Base-by-base conservation (phyloP, 1,140 invertebrate species). In the Solenopsis invicta region DNA sequence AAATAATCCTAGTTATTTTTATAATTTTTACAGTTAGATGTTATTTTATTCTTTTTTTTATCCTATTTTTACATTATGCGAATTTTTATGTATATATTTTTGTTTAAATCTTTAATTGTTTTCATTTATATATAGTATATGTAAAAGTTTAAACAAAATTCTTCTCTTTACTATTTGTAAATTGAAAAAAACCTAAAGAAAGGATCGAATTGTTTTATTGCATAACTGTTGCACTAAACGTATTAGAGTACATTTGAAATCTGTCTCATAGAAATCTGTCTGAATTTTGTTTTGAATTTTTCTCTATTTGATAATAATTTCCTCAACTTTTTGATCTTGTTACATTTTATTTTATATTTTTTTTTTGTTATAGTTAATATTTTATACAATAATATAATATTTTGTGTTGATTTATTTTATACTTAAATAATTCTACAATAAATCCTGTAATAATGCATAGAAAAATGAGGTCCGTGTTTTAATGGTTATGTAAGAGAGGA, bases 201-300 rank as follows among this genome's bases (percentile, higher is more conserved):
- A 18, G 13, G n/a, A 10, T 56, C 10, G 0, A 56, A 56, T 10
- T 52, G 48, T 56, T 56, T 56, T 56, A 56, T 56, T 21, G 8
- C 54, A 21, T 21, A 56, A 8, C 21, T 59, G 21, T 21, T 16
- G 3, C 2, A 59, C 2, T 12, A 24, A 59, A 12, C 21, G 9
- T 59, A 4, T 59, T 21, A 24, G 10, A 12, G 5, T n/a, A 21
- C 54, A 6, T 6, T 56, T 59, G 9, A 59, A 59, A 59, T 59
- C 21, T 59, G 9, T 24, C 56, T 59, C 9, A 9, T 3, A 21
- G n/a, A 66, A 66, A 9, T 18, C 16, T 64, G 61, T 21, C n/a
- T 45, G 8, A 67, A 56, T 56, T 45, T 67, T 67, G 2, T 45
- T 67, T 45, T 45, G 2, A 41, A 41, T 66, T 66, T 67, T 67